Evolutionary conservation across 2,113 vertebrate genomes (phyloP).

Genomic region (Arvicanthis niloticus): DNA sequence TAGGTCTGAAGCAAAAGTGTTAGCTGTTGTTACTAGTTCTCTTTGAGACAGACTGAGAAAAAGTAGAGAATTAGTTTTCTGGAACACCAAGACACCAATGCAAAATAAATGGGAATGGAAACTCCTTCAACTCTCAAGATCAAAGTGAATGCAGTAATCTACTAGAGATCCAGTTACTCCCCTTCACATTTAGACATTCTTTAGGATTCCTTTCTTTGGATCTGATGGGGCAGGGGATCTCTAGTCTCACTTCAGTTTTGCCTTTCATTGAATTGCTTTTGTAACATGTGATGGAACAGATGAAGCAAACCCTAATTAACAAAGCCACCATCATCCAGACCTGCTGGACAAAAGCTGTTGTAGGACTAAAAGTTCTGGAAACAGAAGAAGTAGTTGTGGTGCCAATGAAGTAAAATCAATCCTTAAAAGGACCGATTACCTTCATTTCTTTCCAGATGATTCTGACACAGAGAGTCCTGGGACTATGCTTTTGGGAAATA

Average conservation of each 20-base stretch:
- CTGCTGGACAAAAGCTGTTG: slow-evolving; percentile 48
- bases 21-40: slow-evolving; percentile 60
- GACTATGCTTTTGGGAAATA: slow-evolving; percentile 29
- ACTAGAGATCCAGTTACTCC: neutral
- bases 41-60: slow-evolving; percentile 59
- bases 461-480: neutral
- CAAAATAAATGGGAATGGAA: slow-evolving; percentile 33
- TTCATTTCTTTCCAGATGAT: slow-evolving; percentile 33
- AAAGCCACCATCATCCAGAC: slow-evolving; percentile 27
- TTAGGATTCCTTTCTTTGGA: slow-evolving; percentile 57
- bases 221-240: neutral
- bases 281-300: neutral
- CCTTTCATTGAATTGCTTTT: slow-evolving; percentile 37
- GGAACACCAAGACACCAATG: slow-evolving; percentile 26
- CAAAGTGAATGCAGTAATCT: slow-evolving; percentile 46
- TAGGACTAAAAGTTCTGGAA: slow-evolving; percentile 35
- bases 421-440: neutral
- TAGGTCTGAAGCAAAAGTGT: slow-evolving; percentile 41
- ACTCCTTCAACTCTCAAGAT: slow-evolving; percentile 50
- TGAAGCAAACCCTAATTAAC: neutral
- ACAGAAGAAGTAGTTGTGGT: slow-evolving; percentile 42
- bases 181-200: slow-evolving; percentile 35
- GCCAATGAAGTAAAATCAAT: slow-evolving; percentile 12
- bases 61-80: slow-evolving; percentile 56
- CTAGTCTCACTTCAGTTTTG: slow-evolving; percentile 19